Conservation (phyloP, 2,113 vertebrate species). For the Ranitomeya imitator region DNA sequence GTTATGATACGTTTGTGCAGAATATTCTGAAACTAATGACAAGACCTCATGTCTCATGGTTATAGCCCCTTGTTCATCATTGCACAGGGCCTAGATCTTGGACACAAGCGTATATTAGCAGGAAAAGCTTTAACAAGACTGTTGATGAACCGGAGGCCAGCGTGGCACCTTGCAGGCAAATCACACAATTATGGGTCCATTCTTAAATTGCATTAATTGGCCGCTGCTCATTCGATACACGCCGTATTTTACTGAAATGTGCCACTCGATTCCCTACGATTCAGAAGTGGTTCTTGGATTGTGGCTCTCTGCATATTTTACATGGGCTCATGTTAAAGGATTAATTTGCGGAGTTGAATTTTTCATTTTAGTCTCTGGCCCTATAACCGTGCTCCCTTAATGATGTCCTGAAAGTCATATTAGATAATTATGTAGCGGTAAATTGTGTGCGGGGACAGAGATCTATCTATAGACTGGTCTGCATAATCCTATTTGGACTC, state of each 20-base stretch:
- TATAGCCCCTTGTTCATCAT: neutral
- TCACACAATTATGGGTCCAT: neutral
- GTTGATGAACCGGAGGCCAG: neutral
- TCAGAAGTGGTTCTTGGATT: neutral
- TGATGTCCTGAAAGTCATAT: neutral
- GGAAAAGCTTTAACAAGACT: neutral
- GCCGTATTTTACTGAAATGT: neutral
- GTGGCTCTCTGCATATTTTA: neutral
- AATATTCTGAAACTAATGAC: constrained; percentile 15
- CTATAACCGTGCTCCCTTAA: neutral
- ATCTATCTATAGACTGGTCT: neutral
- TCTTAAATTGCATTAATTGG: constrained; percentile 16
- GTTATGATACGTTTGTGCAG: neutral
- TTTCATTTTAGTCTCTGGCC: neutral
- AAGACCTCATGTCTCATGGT: neutral
- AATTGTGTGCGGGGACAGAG: neutral
- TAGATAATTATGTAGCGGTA: neutral
- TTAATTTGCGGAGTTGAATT: neutral
- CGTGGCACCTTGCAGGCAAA: neutral
- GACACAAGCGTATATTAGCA: neutral
- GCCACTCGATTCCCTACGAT: neutral
- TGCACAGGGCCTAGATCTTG: neutral
- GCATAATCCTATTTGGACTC: neutral
- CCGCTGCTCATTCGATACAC: neutral
- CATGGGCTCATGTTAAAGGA: neutral